Evolutionary conservation across 1,140 invertebrate genomes (phyloP), one percentile per base, ranked within the genome.

Genomic region (Belonocnema kinseyi): DNA sequence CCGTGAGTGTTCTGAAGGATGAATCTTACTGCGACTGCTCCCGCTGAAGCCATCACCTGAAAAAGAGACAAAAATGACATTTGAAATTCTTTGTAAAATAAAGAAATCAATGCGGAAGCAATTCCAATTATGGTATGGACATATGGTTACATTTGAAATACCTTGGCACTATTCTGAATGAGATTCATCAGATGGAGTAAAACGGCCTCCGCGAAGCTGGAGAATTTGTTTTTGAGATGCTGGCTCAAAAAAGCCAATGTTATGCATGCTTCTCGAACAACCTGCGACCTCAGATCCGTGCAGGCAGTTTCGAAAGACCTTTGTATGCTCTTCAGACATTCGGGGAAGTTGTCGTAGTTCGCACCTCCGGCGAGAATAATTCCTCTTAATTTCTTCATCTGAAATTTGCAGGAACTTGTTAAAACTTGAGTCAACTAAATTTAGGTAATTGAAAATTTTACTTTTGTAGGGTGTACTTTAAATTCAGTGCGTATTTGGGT

Each of bases 131-230:
- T 5, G 26, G 26, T 33, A 16, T 14, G 73, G 40, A 78, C 46
- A 33, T 11, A 11, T 71, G 40, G 10, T 72, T 53, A 58, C 4
- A 66, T 33, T 17, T 6, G 6, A 14, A 72, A 91, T 82, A 96
- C 95, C 94, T 99, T 99, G 81, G 97, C 98, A 86, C 97, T 97
- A 91, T 99, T 99, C 86, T 97, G 97, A 89, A 99, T 97, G 61
- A 99, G 93, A 88, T 96, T 96, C 84, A 99, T 97, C 26, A 99
- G 90, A 77, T 94, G 94, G 72, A 95, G 95, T 53, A 99, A 88
- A 58, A 99, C 93, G 75, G 94, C 93, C 87, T 98, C 95, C 21
- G 95, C 95, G 90, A 98, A 96, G 89, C 94, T 94, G 79, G 98
- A 97, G 84, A 98, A 93, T 89, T 96, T 97, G 80, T 93, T 95